Evolutionary conservation across 2,797 vertebrate species (phyloP).

Genomic region (Lepilemur ruficaudatus): DNA sequence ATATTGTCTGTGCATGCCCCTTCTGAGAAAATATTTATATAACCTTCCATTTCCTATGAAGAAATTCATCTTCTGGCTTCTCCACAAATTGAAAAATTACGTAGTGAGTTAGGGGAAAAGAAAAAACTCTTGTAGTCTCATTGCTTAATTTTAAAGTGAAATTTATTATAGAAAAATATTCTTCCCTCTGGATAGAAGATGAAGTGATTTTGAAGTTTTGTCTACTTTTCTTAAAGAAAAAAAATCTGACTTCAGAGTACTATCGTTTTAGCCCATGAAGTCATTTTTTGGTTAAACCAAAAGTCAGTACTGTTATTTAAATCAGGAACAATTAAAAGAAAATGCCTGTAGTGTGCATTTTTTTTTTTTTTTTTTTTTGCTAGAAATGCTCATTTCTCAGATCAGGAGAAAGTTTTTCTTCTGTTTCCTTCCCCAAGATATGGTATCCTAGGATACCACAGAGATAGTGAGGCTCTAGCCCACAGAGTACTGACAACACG

Average conservation of each 20-base stretch:
- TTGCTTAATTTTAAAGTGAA: constrained; percentile 42
- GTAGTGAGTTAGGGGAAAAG: not conserved
- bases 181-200: constrained; percentile 27
- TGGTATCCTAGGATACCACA: not conserved
- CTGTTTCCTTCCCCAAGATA: not conserved
- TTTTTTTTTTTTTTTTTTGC: not conserved
- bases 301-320: not conserved
- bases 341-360: not conserved
- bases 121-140: not conserved
- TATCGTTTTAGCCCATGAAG: not conserved
- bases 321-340: constrained; percentile 22
- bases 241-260: not conserved
- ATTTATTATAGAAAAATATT: constrained; percentile 32
- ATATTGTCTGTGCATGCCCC: not conserved
- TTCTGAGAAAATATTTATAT: constrained; percentile 53
- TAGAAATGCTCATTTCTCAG: not conserved
- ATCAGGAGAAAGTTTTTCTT: not conserved
- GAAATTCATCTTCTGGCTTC: constrained; percentile 52
- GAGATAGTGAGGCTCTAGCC: not conserved
- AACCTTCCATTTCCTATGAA: constrained; percentile 34
- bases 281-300: constrained; percentile 25
- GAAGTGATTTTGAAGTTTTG: not conserved
- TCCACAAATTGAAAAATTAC: constrained; percentile 34
- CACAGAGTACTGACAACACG: not conserved
- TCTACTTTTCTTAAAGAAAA: constrained; percentile 28